Evolutionary conservation across 2,113 vertebrate species (phyloP).

Genomic region (Typhlomys cinereus): DNA sequence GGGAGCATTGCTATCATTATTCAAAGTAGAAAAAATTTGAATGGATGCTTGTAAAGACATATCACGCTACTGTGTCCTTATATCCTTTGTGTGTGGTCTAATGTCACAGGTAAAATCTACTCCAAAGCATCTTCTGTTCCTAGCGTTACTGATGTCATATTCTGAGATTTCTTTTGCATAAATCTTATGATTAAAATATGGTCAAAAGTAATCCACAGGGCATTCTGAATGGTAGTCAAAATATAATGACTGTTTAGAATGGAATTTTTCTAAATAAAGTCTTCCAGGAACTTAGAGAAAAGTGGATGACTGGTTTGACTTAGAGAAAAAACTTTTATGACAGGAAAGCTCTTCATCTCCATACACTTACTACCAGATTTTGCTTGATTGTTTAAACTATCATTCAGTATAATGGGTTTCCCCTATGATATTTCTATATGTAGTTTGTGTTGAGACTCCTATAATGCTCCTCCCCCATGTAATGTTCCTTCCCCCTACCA

Average conservation of each 20-base stretch:
- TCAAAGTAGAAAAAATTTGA: neutral
- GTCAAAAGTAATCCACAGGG: neutral
- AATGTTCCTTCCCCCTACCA: no score
- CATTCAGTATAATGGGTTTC: no score
- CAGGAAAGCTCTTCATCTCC: no score
- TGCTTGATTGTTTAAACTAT: neutral
- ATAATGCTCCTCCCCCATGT: fast-evolving
- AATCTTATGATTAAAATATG: slow-evolving; percentile 31
- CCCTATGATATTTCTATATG: neutral
- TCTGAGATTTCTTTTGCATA: neutral
- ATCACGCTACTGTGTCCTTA: neutral
- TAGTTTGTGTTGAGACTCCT: no score
- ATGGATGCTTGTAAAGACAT: neutral
- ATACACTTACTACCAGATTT: no score
- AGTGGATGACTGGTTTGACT: neutral
- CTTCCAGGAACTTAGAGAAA: neutral
- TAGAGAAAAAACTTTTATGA: neutral
- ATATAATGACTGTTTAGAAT: neutral
- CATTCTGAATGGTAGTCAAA: neutral
- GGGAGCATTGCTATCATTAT: neutral
- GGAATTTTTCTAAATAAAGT: neutral
- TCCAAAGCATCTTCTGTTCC: neutral
- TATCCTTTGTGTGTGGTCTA: neutral
- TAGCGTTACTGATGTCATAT: neutral
- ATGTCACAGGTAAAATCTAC: neutral